Percentiles rank a stretch among this genome's conserved stretches.
These are phyloP conservation scores for Spisula subtruncata DNA, from an alignment of 2,888 invertebrate species.

Conservation along the genomic window DNA sequence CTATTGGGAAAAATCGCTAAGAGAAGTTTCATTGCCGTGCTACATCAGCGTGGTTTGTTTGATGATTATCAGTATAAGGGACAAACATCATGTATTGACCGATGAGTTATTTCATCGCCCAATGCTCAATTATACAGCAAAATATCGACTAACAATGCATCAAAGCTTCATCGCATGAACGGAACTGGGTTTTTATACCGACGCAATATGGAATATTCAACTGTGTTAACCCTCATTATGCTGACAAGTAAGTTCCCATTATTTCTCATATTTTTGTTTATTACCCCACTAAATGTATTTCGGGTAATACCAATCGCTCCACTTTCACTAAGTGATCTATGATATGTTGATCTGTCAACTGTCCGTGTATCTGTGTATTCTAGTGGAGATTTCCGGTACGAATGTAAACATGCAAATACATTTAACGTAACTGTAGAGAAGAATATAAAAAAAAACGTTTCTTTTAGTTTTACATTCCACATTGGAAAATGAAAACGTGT, in stretches of 20 bases:
- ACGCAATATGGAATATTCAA: constrained; percentile 1
- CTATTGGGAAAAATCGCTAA: neutral
- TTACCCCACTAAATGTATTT: too few relatives aligned
- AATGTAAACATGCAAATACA: too few relatives aligned
- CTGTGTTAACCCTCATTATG: neutral
- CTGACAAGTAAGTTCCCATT: neutral
- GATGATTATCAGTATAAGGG: neutral
- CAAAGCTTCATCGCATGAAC: neutral
- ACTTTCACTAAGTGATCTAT: too few relatives aligned
- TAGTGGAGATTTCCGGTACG: too few relatives aligned
- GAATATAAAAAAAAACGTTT: too few relatives aligned
- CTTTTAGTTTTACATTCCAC: too few relatives aligned
- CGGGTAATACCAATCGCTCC: too few relatives aligned
- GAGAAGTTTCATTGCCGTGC: neutral
- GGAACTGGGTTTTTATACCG: neutral
- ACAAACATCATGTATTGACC: constrained; percentile 6
- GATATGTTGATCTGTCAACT: too few relatives aligned
- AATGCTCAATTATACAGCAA: neutral
- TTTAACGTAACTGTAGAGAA: too few relatives aligned
- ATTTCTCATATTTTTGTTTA: too few relatives aligned
- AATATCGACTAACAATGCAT: neutral
- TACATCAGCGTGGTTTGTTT: neutral
- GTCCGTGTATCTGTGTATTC: too few relatives aligned
- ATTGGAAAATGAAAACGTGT: too few relatives aligned
- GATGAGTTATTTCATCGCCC: neutral